A percentile compares a stretch with the other conserved stretches of the same genome.
Evolutionary conservation across 2,797 vertebrate genomes (phyloP).

Genomic region (Vipera ursinii): DNA sequence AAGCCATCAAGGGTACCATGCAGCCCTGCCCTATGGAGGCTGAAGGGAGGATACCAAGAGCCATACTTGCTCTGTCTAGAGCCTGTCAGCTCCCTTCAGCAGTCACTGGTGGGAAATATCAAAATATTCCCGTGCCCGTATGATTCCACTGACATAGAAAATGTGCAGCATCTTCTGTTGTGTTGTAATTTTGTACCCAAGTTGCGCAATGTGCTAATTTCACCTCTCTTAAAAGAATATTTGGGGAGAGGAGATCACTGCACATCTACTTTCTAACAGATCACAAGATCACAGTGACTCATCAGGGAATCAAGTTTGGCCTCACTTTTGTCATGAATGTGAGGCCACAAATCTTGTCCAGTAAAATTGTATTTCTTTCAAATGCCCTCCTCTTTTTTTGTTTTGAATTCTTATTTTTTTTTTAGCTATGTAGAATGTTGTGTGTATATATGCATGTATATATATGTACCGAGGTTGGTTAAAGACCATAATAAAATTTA

Average conservation of each 20-base stretch:
- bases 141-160: background rate
- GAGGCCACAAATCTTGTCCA: background rate
- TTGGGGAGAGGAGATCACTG: background rate
- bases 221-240: background rate
- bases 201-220: background rate
- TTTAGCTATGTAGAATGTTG: background rate
- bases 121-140: background rate
- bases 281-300: background rate
- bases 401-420: background rate
- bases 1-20: background rate
- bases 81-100: background rate
- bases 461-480: background rate
- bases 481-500: background rate
- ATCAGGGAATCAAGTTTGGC: background rate
- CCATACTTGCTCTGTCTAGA: background rate
- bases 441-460: background rate
- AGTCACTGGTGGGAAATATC: background rate
- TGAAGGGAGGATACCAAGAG: background rate
- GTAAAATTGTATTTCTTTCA: background rate
- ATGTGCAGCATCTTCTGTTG: background rate
- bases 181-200: background rate
- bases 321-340: background rate
- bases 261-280: background rate
- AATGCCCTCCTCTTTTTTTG: background rate
- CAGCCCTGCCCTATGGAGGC: background rate